These are phyloP conservation scores for Beris morrisii DNA, from an alignment of 2,888 invertebrate genomes.

Conservation along the genomic window DNA sequence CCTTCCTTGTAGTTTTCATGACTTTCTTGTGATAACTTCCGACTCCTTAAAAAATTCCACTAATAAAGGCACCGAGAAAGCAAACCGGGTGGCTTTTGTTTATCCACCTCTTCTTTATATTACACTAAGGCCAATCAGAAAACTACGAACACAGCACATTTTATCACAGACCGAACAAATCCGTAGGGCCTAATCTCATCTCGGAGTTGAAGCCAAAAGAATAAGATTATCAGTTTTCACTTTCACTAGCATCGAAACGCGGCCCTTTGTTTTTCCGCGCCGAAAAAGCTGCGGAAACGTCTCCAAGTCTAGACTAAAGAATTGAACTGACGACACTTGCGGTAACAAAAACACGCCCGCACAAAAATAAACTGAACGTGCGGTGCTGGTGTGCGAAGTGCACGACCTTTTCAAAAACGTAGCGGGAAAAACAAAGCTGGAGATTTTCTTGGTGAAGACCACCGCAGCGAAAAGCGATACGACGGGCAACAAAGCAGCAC, in stretches of 20 bases:
- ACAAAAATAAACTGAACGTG: too few relatives aligned
- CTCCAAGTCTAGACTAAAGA: too few relatives aligned
- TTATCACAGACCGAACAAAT: slow-evolving; percentile 27
- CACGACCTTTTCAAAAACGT: too few relatives aligned
- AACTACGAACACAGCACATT: slow-evolving; percentile 25
- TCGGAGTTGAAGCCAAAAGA: slow-evolving; percentile 10
- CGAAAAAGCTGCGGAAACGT: too few relatives aligned
- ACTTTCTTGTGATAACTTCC: slow-evolving; percentile 42
- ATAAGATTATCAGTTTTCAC: slow-evolving; percentile 18
- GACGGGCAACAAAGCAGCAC: too few relatives aligned
- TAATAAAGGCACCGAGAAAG: background rate
- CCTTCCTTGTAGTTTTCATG: slow-evolving; percentile 62
- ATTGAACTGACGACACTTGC: too few relatives aligned
- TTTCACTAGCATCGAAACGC: slow-evolving; percentile 26
- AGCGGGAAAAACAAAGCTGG: too few relatives aligned
- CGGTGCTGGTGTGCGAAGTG: too few relatives aligned
- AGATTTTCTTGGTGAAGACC: too few relatives aligned
- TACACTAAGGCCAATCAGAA: slow-evolving; percentile 18
- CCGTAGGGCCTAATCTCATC: slow-evolving; percentile 21
- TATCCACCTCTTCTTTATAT: slow-evolving; percentile 31
- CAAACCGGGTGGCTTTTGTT: background rate
- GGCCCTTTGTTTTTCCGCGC: too few relatives aligned
- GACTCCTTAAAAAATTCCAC: slow-evolving; percentile 8
- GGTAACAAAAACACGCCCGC: too few relatives aligned
- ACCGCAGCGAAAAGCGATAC: too few relatives aligned